These are phyloP conservation scores for Cephus cinctus DNA, from an alignment of 1,140 invertebrate species.

Conservation along the genomic window DNA sequence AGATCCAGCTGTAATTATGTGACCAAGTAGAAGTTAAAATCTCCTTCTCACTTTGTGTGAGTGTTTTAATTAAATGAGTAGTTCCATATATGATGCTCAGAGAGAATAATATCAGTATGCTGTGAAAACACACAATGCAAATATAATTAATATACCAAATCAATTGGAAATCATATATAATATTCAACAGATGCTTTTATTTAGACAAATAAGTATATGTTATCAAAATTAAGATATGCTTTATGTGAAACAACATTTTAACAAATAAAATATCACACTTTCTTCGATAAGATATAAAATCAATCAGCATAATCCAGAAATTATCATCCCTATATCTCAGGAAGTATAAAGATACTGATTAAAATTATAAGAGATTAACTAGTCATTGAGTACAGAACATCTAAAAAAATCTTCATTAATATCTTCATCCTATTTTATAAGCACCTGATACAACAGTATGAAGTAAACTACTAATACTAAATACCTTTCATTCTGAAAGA, in stretches of 20 bases:
- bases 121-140: slow-evolving; percentile 39
- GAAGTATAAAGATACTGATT: no score
- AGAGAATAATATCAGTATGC: slow-evolving; percentile 54
- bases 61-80: slow-evolving; percentile 57
- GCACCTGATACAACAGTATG: not conserved
- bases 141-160: slow-evolving; percentile 16
- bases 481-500: not conserved
- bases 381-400: not conserved
- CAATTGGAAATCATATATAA: not conserved
- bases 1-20: slow-evolving; percentile 70
- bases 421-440: no score
- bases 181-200: no score
- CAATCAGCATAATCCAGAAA: no score
- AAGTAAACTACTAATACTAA: not conserved
- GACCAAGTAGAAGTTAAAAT: slow-evolving; percentile 39
- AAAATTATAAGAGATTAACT: not conserved
- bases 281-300: no score
- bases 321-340: no score
- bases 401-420: no score
- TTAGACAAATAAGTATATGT: no score
- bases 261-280: no score
- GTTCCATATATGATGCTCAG: slow-evolving; percentile 57
- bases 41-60: slow-evolving; percentile 52
- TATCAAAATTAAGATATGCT: no score
- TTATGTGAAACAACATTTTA: no score